Evolutionary conservation across 2,113 vertebrate genomes (phyloP).

Genomic region (Pelecanoides urinatrix): DNA sequence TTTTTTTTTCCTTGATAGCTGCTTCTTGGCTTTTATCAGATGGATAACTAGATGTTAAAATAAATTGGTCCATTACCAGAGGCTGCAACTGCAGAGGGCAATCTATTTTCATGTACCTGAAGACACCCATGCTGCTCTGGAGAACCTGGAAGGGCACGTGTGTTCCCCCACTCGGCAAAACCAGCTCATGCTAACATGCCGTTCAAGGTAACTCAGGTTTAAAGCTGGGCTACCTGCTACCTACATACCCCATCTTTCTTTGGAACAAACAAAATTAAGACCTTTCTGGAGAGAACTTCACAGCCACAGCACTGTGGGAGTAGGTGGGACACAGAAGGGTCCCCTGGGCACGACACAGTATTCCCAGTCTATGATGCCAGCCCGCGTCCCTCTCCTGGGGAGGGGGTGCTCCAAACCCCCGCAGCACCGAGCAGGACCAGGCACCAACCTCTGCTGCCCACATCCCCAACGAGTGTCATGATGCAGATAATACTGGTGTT

Average conservation of each 20-base stretch:
- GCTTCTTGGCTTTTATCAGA: not conserved
- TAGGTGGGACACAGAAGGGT: not conserved
- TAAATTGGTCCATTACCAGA: not conserved
- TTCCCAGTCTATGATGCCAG: not conserved
- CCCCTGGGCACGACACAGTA: no score
- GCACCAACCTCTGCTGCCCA: not conserved
- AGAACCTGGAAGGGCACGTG: not conserved
- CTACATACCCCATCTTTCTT: not conserved
- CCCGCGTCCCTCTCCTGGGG: not conserved
- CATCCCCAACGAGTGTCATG: accelerated
- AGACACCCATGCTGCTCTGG: not conserved
- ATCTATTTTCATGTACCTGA: not conserved
- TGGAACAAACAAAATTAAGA: not conserved
- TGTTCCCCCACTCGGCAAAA: not conserved
- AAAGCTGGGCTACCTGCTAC: not conserved
- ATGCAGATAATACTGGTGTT: no score
- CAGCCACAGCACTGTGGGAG: not conserved
- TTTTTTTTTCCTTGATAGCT: not conserved
- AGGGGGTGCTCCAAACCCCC: not conserved
- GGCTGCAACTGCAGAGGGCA: not conserved
- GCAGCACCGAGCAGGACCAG: not conserved
- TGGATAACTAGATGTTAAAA: not conserved
- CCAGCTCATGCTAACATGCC: accelerated
- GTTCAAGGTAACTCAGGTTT: not conserved
- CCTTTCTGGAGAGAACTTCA: not conserved